Evolutionary conservation across 2,113 vertebrate genomes (phyloP).

Genomic region (Phasianus colchicus): DNA sequence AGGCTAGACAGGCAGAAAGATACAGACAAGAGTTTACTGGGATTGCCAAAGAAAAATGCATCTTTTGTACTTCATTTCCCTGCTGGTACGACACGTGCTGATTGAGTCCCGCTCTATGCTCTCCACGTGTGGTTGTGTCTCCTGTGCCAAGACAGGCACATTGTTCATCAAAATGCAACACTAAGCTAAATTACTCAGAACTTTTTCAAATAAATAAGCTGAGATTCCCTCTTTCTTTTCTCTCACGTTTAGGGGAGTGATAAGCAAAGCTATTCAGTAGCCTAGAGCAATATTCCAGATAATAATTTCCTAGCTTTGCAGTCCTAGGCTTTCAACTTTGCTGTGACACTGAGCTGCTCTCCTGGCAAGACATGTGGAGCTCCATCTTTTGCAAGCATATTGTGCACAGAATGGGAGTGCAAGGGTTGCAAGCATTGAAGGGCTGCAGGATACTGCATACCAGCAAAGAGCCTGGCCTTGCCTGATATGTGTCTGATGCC

Average conservation of each 20-base stretch:
- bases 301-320: not conserved
- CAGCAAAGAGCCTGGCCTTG: not conserved
- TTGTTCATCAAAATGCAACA: not conserved
- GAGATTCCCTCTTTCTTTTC: not conserved
- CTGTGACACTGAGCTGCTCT: not conserved
- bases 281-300: constrained; percentile 5
- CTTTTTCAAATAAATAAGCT: not conserved
- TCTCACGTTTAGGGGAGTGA: not conserved
- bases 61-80: not conserved
- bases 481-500: fast-evolving
- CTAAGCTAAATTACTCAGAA: not conserved
- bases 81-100: not conserved
- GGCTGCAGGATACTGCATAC: not conserved
- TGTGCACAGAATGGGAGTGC: not conserved
- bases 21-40: not conserved
- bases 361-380: not conserved
- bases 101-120: not conserved
- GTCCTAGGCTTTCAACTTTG: not conserved
- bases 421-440: not conserved
- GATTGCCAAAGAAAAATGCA: not conserved
- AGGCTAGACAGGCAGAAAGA: not conserved
- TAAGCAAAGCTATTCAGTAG: not conserved
- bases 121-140: not conserved
- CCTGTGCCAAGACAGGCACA: not conserved
- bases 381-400: not conserved